Percentiles rank a stretch among this genome's conserved stretches.
phyloP scores from a whole-genome alignment of 1,140 invertebrate species.

The Rhizoglyphus robini region DNA sequence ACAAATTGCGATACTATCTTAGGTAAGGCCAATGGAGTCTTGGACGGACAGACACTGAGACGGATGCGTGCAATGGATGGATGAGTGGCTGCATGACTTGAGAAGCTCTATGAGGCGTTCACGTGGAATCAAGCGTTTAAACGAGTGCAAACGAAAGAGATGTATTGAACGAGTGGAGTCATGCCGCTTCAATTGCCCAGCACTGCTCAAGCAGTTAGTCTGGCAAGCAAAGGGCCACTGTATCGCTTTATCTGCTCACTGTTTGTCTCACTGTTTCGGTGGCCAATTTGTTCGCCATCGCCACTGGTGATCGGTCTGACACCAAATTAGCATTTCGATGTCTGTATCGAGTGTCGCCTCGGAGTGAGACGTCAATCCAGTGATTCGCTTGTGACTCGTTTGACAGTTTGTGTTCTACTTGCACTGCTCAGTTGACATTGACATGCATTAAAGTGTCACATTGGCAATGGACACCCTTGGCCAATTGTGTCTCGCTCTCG shows the following conservation, averaged over 20 bases:
- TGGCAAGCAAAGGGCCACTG: background rate
- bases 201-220: background rate
- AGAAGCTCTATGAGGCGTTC: slow-evolving; percentile 12
- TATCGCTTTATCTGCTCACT: background rate
- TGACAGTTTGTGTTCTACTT: background rate
- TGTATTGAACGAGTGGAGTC: background rate
- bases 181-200: background rate
- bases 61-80: slow-evolving; percentile 7
- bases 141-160: background rate
- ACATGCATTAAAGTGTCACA: slow-evolving; percentile 14
- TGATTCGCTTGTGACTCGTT: background rate
- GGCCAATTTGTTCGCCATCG: slow-evolving; percentile 2
- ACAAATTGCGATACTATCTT: background rate
- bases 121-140: slow-evolving; percentile 19
- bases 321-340: slow-evolving; percentile 11
- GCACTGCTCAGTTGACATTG: background rate
- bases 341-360: background rate
- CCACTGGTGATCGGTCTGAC: background rate
- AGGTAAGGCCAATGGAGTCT: background rate
- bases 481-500: no score
- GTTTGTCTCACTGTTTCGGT: background rate
- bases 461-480: background rate
- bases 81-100: slow-evolving; percentile 5
- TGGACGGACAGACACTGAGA: background rate
- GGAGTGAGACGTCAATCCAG: slow-evolving; percentile 2